These are phyloP conservation scores for Melanerpes aurifrons DNA, from an alignment of 2,113 vertebrate species.

Conservation along the genomic window DNA sequence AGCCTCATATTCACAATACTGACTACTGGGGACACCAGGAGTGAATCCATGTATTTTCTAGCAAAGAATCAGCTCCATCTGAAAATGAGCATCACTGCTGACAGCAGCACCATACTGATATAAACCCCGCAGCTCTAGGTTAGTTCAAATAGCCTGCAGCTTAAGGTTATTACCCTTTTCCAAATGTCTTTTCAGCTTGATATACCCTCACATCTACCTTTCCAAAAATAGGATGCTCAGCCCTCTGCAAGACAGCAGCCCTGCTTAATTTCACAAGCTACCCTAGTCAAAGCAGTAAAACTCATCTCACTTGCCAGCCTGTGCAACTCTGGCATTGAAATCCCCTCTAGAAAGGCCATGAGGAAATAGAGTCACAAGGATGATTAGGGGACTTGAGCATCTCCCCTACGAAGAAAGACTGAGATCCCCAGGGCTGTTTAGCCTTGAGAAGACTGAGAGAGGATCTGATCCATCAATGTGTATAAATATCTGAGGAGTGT, in stretches of 20 bases:
- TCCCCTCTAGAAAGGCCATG: background rate
- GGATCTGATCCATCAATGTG: too few species aligned
- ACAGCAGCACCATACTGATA: background rate
- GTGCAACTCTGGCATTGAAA: background rate
- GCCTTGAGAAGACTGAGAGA: too few species aligned
- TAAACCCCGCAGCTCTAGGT: background rate
- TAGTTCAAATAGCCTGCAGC: background rate
- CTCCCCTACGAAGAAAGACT: too few species aligned
- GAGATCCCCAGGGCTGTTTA: too few species aligned
- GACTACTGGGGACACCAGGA: background rate
- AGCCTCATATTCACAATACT: background rate
- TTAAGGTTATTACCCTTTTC: background rate
- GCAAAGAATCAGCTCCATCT: background rate
- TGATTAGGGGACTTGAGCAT: too few species aligned
- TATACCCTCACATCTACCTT: fast-evolving
- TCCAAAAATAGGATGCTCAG: background rate
- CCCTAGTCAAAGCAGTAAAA: background rate
- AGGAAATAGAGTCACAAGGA: background rate
- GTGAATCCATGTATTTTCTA: background rate
- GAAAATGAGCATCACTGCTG: background rate
- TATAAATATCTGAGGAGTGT: too few species aligned
- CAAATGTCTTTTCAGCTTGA: background rate
- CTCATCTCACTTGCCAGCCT: background rate
- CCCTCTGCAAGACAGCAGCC: background rate
- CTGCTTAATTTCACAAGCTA: background rate